phyloP scores from a whole-genome alignment of 2,888 invertebrate genomes.

The Hermodice carunculata region DNA sequence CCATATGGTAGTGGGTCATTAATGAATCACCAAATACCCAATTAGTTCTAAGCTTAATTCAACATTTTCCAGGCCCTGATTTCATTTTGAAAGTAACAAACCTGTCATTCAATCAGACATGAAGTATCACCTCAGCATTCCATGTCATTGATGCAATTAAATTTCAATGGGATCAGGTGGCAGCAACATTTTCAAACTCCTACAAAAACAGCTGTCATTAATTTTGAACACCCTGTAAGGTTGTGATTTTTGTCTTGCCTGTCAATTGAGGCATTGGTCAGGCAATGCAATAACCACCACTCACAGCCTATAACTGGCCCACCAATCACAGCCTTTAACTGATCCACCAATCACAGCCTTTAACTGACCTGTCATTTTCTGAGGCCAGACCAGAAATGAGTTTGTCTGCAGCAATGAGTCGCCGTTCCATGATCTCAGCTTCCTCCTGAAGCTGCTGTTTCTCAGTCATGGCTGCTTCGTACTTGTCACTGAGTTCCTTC shows the following conservation, averaged over 20 bases:
- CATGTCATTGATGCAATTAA: too few relatives aligned
- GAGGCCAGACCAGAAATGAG: constrained; percentile 88
- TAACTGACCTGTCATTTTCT: constrained; percentile 78
- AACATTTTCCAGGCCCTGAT: too few relatives aligned
- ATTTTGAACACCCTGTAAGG: background rate
- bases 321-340: background rate
- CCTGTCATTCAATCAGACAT: too few relatives aligned
- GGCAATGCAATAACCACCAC: background rate
- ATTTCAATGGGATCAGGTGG: too few relatives aligned
- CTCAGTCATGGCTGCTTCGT: constrained; percentile 81
- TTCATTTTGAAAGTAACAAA: too few relatives aligned
- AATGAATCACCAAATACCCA: too few relatives aligned
- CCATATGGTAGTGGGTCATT: too few relatives aligned
- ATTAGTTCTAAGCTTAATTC: too few relatives aligned
- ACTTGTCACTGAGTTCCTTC: constrained; percentile 79
- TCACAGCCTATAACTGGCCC: background rate
- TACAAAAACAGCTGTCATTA: too few relatives aligned
- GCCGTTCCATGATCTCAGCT: constrained; percentile 84
- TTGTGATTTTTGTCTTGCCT: background rate
- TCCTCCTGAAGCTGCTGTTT: constrained; percentile 82
- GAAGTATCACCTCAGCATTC: too few relatives aligned
- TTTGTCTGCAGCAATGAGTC: constrained; percentile 88
- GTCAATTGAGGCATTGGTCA: background rate
- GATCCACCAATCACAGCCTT: constrained; percentile 70
- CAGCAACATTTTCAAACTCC: too few relatives aligned